These are phyloP conservation scores for Drosophila anomalata DNA, from an alignment of 2,888 invertebrate species.

Conservation along the genomic window DNA sequence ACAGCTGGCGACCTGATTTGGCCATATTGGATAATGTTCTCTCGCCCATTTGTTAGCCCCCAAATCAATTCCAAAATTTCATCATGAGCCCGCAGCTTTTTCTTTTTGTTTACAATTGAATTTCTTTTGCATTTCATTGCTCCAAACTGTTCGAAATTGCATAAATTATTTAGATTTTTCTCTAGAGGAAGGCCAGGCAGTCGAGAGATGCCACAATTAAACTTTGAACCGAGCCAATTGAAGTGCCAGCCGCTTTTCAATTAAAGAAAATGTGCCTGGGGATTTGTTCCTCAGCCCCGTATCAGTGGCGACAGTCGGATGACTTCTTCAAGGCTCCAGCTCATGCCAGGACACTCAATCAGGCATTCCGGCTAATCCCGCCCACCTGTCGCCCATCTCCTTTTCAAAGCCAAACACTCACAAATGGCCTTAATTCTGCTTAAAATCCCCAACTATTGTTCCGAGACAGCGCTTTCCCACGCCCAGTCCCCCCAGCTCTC, in stretches of 20 bases:
- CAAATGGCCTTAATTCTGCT: constrained; percentile 78
- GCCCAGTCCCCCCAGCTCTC: constrained; percentile 12
- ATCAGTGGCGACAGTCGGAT: constrained; percentile 20
- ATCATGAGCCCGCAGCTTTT: constrained; percentile 65
- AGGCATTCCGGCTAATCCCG: constrained; percentile 28
- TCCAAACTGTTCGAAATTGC: constrained; percentile 55
- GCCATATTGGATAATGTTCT: constrained; percentile 32
- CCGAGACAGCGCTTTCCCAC: constrained; percentile 33
- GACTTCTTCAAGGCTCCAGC: neutral
- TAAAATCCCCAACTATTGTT: constrained; percentile 73
- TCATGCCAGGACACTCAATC: constrained; percentile 12
- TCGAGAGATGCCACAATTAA: constrained; percentile 59
- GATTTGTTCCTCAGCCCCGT: constrained; percentile 3
- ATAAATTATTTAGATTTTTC: constrained; percentile 70
- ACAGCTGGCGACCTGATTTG: constrained; percentile 28
- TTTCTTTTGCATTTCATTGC: constrained; percentile 64
- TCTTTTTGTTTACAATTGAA: constrained; percentile 64
- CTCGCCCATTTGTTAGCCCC: constrained; percentile 25
- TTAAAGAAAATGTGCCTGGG: constrained; percentile 47
- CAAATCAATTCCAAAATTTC: constrained; percentile 66
- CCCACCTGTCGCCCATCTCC: constrained; percentile 63
- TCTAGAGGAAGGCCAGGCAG: constrained; percentile 4
- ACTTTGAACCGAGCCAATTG: constrained; percentile 65
- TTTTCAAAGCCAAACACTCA: constrained; percentile 64
- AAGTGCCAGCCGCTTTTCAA: constrained; percentile 49